These are phyloP conservation scores for Drosophila arawakana DNA, from an alignment of 1,140 invertebrate species.

Conservation along the genomic window DNA sequence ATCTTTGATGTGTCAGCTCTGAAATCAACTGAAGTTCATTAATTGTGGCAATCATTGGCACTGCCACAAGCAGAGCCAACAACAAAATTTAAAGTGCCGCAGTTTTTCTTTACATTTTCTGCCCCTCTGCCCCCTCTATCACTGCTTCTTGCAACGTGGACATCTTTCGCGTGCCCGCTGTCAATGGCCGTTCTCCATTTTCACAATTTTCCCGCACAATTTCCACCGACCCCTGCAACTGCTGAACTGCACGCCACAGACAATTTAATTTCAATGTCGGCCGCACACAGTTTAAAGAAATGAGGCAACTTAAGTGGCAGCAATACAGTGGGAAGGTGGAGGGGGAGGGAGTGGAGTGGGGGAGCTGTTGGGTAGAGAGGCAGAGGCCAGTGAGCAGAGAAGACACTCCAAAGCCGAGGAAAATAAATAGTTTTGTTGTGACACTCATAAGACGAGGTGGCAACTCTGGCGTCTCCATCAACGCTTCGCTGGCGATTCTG, in stretches of 20 bases:
- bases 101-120: conserved; percentile 28
- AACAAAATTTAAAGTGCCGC: conserved; percentile 7
- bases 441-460: conserved; percentile 50
- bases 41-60: conserved; percentile 38
- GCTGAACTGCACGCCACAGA: conserved; percentile 26
- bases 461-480: conserved; percentile 27
- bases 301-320: conserved; percentile 39
- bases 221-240: neutral
- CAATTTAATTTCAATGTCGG: conserved; percentile 54
- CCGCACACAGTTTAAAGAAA: conserved; percentile 38
- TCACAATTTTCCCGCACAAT: neutral
- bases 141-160: neutral
- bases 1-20: neutral
- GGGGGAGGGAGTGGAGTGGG: no score
- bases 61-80: conserved; percentile 11
- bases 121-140: neutral
- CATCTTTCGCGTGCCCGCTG: conserved; percentile 21
- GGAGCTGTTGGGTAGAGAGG: neutral
- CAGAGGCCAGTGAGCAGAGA: no score
- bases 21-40: conserved; percentile 13
- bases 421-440: conserved; percentile 57
- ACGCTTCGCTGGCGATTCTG: conserved; percentile 30
- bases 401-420: conserved; percentile 1
- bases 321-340: neutral
- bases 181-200: conserved; percentile 18